Evolutionary conservation across 2,797 vertebrate genomes (phyloP).

Genomic region (Catharus ustulatus): DNA sequence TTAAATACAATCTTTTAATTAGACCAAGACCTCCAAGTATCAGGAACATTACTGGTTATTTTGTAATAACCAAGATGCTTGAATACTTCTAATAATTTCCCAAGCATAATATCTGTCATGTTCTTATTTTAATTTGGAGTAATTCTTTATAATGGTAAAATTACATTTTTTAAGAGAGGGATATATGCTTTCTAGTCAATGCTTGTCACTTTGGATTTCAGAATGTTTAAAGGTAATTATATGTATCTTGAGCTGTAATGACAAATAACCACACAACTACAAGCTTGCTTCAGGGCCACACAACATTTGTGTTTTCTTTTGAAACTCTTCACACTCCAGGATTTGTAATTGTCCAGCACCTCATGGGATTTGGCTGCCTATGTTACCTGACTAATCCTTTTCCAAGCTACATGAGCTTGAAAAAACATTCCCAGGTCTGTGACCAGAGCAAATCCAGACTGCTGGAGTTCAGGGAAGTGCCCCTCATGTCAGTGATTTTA

Average conservation of each 20-base stretch:
- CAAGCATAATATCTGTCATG: not conserved
- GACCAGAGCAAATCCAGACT: not conserved
- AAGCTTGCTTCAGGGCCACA: not conserved
- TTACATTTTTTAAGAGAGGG: not conserved
- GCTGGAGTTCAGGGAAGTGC: not conserved
- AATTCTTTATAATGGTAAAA: not conserved
- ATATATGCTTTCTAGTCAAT: not conserved
- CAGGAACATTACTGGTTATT: not conserved
- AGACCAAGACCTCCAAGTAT: not conserved
- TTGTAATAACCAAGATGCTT: not conserved
- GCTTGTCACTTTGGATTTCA: not conserved
- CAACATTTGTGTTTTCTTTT: not conserved
- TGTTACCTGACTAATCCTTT: not conserved
- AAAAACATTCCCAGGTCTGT: not conserved
- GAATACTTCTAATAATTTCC: not conserved
- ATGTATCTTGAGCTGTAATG: not conserved
- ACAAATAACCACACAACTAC: not conserved
- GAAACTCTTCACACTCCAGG: not conserved
- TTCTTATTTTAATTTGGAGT: not conserved
- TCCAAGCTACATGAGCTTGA: no score
- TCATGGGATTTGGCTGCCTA: not conserved
- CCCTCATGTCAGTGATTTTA: not conserved
- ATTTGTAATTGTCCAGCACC: not conserved
- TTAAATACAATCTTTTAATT: not conserved
- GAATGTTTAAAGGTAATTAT: not conserved